Percentiles rank a stretch among this genome's conserved stretches.
Evolutionary conservation across 2,888 invertebrate genomes (phyloP).

Genomic region (Drosophila affinis): DNA sequence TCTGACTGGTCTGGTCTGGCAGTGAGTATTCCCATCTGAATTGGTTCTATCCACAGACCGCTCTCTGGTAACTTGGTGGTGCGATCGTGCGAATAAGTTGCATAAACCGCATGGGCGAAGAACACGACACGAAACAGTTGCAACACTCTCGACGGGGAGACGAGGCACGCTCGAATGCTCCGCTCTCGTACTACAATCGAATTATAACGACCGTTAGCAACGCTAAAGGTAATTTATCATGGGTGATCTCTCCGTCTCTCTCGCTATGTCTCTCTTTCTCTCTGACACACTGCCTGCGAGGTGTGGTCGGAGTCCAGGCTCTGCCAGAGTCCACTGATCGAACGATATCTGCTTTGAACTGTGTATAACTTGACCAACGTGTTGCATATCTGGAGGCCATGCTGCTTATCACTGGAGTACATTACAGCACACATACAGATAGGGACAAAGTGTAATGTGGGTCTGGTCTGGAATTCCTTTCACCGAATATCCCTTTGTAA

Average conservation of each 20-base stretch:
- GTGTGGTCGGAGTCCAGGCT: background rate
- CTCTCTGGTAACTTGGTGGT: background rate
- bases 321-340: conserved; percentile 21
- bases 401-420: conserved; percentile 11
- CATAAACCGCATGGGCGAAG: background rate
- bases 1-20: conserved; percentile 5
- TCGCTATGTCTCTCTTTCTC: no score
- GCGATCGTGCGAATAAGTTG: background rate
- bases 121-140: background rate
- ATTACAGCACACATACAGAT: conserved; percentile 7
- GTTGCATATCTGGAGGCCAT: conserved; percentile 28
- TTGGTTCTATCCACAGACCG: background rate
- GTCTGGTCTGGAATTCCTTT: background rate
- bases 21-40: conserved; percentile 26
- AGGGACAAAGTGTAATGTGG: background rate
- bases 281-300: background rate
- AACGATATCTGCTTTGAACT: background rate
- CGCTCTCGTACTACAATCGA: background rate
- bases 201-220: background rate
- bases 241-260: background rate
- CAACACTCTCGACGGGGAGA: background rate
- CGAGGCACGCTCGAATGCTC: background rate
- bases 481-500: background rate
- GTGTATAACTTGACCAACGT: conserved; percentile 26
- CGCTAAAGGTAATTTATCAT: background rate